Conservation (phyloP, 2,113 vertebrate genomes). For the Corynorhinus townsendii region DNA sequence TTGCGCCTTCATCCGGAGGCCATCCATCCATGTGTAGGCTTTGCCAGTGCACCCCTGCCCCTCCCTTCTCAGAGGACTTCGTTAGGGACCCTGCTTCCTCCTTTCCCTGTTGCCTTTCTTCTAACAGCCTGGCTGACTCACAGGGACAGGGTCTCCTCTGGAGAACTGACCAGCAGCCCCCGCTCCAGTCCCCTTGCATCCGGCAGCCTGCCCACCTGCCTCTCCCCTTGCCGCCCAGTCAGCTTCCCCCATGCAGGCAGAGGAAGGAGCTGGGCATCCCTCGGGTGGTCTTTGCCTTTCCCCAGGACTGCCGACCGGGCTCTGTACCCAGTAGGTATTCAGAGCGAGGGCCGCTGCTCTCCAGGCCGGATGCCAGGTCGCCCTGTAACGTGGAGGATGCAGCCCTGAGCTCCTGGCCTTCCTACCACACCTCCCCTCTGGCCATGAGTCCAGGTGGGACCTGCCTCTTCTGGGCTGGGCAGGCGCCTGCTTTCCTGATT, state of each 20-base stretch:
- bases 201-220: background rate
- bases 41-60: rapidly evolving
- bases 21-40: rapidly evolving
- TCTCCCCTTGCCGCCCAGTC: background rate
- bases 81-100: background rate
- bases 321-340: background rate
- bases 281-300: background rate
- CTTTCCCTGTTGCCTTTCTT: background rate
- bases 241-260: background rate
- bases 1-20: background rate
- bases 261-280: background rate
- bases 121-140: background rate
- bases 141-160: background rate
- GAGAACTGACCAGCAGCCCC: background rate
- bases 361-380: background rate
- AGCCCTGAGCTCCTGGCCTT: too few species aligned
- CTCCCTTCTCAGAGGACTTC: background rate
- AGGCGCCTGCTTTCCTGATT: background rate
- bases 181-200: background rate
- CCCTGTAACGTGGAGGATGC: background rate
- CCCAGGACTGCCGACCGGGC: background rate
- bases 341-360: rapidly evolving
- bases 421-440: background rate
- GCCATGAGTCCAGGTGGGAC: background rate
- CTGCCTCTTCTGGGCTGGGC: background rate